Evolutionary conservation across 2,888 invertebrate genomes (phyloP), one percentile per base, ranked within the genome.

Genomic region (Hypomecis atomaria): DNA sequence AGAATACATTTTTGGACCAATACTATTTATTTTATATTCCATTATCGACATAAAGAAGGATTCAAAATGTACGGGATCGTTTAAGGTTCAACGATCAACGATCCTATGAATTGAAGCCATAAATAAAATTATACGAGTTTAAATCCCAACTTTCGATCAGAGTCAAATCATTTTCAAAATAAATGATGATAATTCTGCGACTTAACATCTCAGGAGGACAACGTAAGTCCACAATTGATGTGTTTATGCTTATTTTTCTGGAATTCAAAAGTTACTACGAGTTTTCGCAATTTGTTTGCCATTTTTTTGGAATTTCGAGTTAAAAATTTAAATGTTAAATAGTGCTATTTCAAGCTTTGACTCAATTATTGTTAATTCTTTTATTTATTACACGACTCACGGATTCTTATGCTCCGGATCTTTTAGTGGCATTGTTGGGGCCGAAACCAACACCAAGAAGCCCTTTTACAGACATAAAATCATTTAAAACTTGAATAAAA

Each of bases 151-250:
- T 73, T 80, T 81, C 78, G 82, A 83, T 85, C 83, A 82, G 81
- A 66, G 55, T 65, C 81, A 77, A 81, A 83, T 87, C 84, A 84
- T 83, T 84, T 84, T 82, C 63, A 72, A 81, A 77, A 82, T 69
- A 67, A 78, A 76, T 77, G 75, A 80, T 78, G 81, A 86, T 89
- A 89, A 86, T 82, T 89, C 83, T 82, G 73, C 78, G 87, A 72
- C 85, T 88, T 86, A 86, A 74, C 74, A 80, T 80, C 79, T 71
- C 74, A 72, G 71, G 69, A 67, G 60, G 78, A 74, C 71, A 71
- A 76, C 74, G 71, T 87, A 86, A 89, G 79, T 79, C 75, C 63
- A 73, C 76, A 82, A 89, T 86, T 88, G 85, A 89, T 88, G 81
- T 74, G 65, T 58, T 64, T 72, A 67, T 61, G 65, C 48, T 71